phyloP scores from a whole-genome alignment of 2,797 vertebrate genomes.

The Poliocrania exsul region DNA sequence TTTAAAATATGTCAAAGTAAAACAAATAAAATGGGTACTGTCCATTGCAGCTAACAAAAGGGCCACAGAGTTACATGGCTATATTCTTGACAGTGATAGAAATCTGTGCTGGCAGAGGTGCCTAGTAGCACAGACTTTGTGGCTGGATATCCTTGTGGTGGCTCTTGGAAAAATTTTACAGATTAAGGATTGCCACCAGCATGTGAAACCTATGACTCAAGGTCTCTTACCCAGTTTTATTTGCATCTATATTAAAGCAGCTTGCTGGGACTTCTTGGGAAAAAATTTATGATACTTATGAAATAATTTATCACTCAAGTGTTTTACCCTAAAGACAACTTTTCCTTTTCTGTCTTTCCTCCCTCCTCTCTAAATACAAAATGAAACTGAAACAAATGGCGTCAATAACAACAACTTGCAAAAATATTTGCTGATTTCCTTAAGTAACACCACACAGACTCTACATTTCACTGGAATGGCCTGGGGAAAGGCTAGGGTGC shows the following conservation, averaged over 20 bases:
- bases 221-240: not conserved
- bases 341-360: not conserved
- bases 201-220: not conserved
- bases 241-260: not conserved
- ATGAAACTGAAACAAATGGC: not conserved
- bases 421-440: not conserved
- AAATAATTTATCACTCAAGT: not conserved
- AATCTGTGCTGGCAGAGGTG: not conserved
- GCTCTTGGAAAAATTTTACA: not conserved
- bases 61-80: not conserved
- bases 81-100: not conserved
- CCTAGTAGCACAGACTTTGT: not conserved
- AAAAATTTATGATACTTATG: not conserved
- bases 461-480: not conserved
- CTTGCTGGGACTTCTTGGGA: not conserved
- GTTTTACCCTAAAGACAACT: not conserved
- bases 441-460: not conserved
- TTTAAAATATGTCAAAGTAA: not conserved
- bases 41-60: not conserved
- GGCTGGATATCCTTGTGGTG: not conserved
- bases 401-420: not conserved
- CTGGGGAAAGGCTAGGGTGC: not conserved
- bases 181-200: not conserved
- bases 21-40: not conserved
- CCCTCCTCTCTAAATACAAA: not conserved